Base-by-base conservation (phyloP, 92 coral and sea anemone species). In the Umimayanthus kanabou region DNA sequence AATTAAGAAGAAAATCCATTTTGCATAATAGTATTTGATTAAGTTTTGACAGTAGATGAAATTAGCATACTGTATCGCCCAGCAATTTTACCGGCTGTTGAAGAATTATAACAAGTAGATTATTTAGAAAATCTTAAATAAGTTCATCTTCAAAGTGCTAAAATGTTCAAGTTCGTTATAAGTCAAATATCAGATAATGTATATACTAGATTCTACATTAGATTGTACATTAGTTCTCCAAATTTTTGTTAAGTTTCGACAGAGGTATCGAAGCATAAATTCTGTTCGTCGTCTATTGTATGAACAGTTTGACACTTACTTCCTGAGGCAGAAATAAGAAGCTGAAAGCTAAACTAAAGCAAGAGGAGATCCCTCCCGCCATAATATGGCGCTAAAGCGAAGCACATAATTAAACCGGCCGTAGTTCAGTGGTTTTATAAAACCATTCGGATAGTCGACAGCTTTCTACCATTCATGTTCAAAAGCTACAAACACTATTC, bases 41-140 rank as follows among this genome's bases (percentile, higher is more conserved):
- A 72, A 28, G 29, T 29, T 72, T 72, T 72, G 76, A 72, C 76
- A 29, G 76, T 33, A 28, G 18, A 72, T 72, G 40, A 33, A 69
- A 72, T 72, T 72, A 72, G 76, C 76, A 72, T 72, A 72, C 40
- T 72, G 40, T 72, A 72, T 72, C 39, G 39, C 76, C 76, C 76
- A 33, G 76, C 76, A 72, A 72, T 42, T 72, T 72, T 72, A 1
- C 39, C 39, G 40, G 39, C 76, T 72, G 25, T 28, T 72, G 16
- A 72, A 72, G 76, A 72, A 72, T 72, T 72, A 72, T 15, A 28
- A 11, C 58, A 72, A 9, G 40, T 15, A 33, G 37, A 33, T 29
- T 72, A 42, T 29, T 69, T 69, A 69, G 73, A 69, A 69, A 69
- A 69, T 9, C 16, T 33, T 26, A 23, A 23, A 25, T 20, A 23